Evolutionary conservation across 2,113 vertebrate species (phyloP).

Genomic region (Eidolon helvum): DNA sequence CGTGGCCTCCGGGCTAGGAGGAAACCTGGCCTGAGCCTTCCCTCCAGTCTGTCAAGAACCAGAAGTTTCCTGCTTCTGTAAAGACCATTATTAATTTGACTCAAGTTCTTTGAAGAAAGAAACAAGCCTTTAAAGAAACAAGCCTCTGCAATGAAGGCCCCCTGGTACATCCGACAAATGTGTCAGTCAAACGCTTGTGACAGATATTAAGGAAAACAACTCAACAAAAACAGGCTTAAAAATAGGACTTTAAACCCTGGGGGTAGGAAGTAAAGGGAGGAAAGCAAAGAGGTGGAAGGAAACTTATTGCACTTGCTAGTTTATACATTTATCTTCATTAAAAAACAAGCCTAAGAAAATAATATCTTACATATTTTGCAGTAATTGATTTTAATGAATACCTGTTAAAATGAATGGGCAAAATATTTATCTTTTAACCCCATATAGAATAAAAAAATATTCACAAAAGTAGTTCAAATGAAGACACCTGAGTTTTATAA

Average conservation of each 20-base stretch:
- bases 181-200: conserved; percentile 54
- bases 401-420: not conserved
- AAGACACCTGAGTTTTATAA: not conserved
- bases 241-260: not conserved
- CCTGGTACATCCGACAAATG: conserved; percentile 1
- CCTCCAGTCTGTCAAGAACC: not conserved
- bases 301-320: not conserved
- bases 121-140: conserved; percentile 17
- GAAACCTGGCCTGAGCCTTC: not conserved
- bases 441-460: not conserved
- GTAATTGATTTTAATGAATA: not conserved
- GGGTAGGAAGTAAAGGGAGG: not conserved
- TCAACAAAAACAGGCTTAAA: not conserved
- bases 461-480: not conserved
- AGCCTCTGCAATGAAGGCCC: not conserved
- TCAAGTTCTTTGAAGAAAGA: conserved; percentile 25
- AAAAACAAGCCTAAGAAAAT: not conserved
- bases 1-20: not conserved
- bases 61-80: conserved; percentile 31
- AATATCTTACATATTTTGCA: not conserved
- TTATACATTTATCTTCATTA: not conserved
- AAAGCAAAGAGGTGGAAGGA: not conserved
- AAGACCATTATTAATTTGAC: conserved; percentile 44
- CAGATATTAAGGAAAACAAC: conserved; percentile 2
- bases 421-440: not conserved